Conservation (phyloP, 2,888 invertebrate genomes). For the Megaustenia siamemsis region DNA sequence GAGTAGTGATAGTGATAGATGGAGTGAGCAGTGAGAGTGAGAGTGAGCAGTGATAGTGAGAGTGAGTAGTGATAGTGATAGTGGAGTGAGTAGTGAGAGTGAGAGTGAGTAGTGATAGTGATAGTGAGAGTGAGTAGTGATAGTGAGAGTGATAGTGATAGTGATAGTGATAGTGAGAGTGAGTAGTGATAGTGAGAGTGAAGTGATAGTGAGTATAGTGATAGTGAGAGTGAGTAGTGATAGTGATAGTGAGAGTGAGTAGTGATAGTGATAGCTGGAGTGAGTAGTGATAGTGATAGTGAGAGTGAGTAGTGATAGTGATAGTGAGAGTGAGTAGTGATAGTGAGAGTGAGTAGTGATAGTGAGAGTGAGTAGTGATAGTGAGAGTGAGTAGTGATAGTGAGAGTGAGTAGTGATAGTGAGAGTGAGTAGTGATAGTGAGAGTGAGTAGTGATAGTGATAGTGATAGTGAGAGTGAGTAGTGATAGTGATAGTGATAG, state of each 20-base stretch:
- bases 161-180: neutral
- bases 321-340: slow-evolving; percentile 31
- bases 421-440: slow-evolving; percentile 20
- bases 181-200: neutral
- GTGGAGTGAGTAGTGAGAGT: neutral
- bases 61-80: neutral
- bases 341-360: too few relatives aligned
- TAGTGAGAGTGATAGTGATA: slow-evolving; percentile 13
- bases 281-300: too few relatives aligned
- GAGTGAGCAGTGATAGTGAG: too few relatives aligned
- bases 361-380: slow-evolving; percentile 21
- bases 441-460: neutral
- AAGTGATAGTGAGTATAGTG: too few relatives aligned
- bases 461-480: neutral
- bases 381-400: neutral
- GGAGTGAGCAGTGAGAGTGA: too few relatives aligned
- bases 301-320: slow-evolving; percentile 20
- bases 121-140: slow-evolving; percentile 4
- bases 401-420: slow-evolving; percentile 31
- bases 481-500: neutral
- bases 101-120: neutral
- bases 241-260: too few relatives aligned
- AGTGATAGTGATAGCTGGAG: too few relatives aligned
- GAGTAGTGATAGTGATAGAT: too few relatives aligned
- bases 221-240: too few relatives aligned